Evolutionary conservation across 2,888 invertebrate species (phyloP), one percentile per base, ranked within the genome.

Genomic region (Meiosimyza platycephala): DNA sequence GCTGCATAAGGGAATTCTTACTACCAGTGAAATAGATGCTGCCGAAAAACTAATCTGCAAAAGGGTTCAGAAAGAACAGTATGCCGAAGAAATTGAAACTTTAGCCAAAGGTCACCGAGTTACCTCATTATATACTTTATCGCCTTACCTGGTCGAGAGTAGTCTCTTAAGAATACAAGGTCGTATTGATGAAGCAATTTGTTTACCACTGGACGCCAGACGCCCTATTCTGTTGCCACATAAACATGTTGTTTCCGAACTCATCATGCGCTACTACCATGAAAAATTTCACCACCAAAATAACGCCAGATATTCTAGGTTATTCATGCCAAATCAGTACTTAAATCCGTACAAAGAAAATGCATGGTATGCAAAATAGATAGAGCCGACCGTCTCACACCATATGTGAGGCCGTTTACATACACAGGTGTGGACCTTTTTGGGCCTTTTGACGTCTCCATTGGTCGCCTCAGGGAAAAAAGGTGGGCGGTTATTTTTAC

Each of bases 341-440:
- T 73, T 3, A 74, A 73, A 55, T 3, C 16, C 3, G 60, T 73
- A 1, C 63, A 71, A 63, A 64, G 71, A 6, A 64, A 13, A 15
- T 73, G 69, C 57, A 3, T n/a, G 1, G 13, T 12, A 16, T 73
- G 73, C 51, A 64, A 68, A 51, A 74, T 72, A 11, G 66, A 71
- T 12, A 74, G 57, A 64, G 74, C 18, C 9, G 75, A 77, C 22
- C 72, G 74, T 0, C 9, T 75, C 47, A 74, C 73, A 12, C n/a
- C n/a, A n/a, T n/a, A 71, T 54, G 62, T 75, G n/a, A 68, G 64
- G 0, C 72, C 77, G 6, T 76, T 77, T 50, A 68, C 70, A 6
- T 76, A 77, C 33, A 75, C 75, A 2, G 77, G 76, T 4, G 59
- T 77, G 6, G 75, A 76, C 48, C 47, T 64, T 1, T 73, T 73